Conservation (phyloP, 2,888 invertebrate species). For the Oscheius onirici region DNA sequence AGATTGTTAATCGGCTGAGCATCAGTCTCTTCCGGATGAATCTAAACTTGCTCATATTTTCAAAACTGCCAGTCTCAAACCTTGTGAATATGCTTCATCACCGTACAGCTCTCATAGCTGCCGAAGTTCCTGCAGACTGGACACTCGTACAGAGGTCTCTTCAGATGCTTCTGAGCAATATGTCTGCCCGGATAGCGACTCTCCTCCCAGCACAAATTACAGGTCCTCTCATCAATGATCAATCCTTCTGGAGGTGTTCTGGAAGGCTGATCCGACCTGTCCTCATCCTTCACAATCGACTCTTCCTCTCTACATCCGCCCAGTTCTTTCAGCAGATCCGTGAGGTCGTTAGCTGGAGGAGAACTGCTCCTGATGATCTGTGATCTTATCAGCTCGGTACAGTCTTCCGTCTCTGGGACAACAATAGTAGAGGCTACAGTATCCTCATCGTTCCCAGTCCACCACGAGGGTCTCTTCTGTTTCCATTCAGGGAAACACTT, state of each 20-base stretch:
- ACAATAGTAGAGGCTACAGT: not conserved
- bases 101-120: constrained; percentile 59
- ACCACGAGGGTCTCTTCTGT: constrained; percentile 34
- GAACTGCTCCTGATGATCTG: constrained; percentile 5
- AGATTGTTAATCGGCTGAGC: constrained; percentile 51
- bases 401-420: constrained; percentile 10
- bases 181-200: constrained; percentile 54
- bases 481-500: constrained; percentile 55
- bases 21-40: constrained; percentile 40
- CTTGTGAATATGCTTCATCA: constrained; percentile 50
- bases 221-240: constrained; percentile 47
- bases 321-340: not conserved
- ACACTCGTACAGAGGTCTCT: constrained; percentile 58
- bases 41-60: constrained; percentile 16
- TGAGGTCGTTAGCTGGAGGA: not conserved
- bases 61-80: constrained; percentile 18
- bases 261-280: constrained; percentile 9
- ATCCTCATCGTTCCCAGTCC: constrained; percentile 28
- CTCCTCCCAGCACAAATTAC: constrained; percentile 58
- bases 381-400: constrained; percentile 22
- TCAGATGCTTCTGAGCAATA: constrained; percentile 60
- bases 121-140: constrained; percentile 58
- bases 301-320: constrained; percentile 14
- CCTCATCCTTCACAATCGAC: constrained; percentile 33
- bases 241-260: constrained; percentile 11